These are phyloP conservation scores for Coturnix japonica DNA, from an alignment of 2,113 vertebrate genomes.

Conservation along the genomic window DNA sequence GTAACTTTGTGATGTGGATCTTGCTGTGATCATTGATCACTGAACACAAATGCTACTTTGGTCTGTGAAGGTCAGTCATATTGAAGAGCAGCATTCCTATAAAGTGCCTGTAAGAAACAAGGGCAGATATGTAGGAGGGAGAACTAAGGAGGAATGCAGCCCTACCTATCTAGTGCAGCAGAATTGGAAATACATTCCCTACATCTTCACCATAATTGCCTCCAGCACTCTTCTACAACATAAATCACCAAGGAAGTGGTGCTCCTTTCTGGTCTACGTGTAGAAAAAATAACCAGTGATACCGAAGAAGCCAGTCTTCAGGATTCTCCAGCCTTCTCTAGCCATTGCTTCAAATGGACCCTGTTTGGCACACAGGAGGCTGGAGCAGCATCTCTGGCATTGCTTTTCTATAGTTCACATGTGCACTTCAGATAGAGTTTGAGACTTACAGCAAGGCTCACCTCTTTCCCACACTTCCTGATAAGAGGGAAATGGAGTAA, in stretches of 20 bases:
- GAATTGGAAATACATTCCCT: background rate
- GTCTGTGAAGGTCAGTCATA: background rate
- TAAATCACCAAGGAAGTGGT: background rate
- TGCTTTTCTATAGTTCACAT: background rate
- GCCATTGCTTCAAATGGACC: background rate
- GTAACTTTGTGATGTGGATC: background rate
- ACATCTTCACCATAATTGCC: too few species aligned
- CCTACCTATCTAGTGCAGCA: background rate
- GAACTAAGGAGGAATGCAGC: background rate
- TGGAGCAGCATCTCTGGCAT: background rate
- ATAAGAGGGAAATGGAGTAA: background rate
- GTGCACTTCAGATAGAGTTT: background rate
- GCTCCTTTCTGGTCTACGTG: background rate
- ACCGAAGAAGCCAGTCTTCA: background rate
- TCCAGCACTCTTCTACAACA: background rate
- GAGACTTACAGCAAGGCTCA: background rate
- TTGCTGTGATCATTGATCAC: background rate
- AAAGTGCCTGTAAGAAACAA: fast-evolving
- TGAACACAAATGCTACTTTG: background rate
- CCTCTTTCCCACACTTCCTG: background rate
- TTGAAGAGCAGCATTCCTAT: background rate
- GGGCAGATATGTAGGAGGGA: background rate
- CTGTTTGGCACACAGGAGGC: background rate
- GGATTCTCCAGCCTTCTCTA: background rate
- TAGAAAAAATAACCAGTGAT: background rate